Evolutionary conservation across 2,797 vertebrate species (phyloP), one percentile per base, ranked within the genome.

Genomic region (Stomatorhinus walkeri): DNA sequence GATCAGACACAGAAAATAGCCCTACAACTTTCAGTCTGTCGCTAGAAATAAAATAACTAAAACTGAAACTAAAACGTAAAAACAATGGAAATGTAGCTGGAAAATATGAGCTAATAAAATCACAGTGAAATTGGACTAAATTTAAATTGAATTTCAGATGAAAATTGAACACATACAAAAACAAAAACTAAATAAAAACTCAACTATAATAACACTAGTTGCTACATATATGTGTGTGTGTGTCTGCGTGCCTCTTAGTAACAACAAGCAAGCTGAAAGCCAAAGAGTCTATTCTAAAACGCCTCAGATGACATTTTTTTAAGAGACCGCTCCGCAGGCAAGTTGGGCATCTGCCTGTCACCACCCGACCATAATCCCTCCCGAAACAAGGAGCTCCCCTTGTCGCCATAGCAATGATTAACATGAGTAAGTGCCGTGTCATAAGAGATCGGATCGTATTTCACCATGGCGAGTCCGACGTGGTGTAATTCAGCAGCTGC

Each of bases 351-450:
- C 32, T 14, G 4, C 32, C 68, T 12, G 61, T 61, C 59, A 61
- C 59, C 59, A 72, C 28, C 3, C 64, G 3, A 36, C 1, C 64
- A 6, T 72, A 36, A 72, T 28, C 64, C 64, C 22, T 32, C 8
- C 64, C 24, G 10, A 36, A 36, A 36, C 22, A 4, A 14, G 36
- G 9, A 5, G 32, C 32, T 79, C 5, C 36, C 72, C 46, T 32
- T 28, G 90, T 91, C 90, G 89, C 92, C 90, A 90, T 89, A 91
- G 28, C 64, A 28, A 32, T 72, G 28, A 72, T 72, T 72, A 88
- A 88, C n/a, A 6, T 91, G 91, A 91, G 87, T 14, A 85, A 90
- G 87, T 90, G 52, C 91, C 56, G 87, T 48, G 90, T 91, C 86
- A 19, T n/a, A 87, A 72, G 81, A 76, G 89, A 88, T 89, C 72